These are phyloP conservation scores for Zhuqinia jingwanae DNA, from an alignment of 2,888 invertebrate genomes.

Conservation along the genomic window DNA sequence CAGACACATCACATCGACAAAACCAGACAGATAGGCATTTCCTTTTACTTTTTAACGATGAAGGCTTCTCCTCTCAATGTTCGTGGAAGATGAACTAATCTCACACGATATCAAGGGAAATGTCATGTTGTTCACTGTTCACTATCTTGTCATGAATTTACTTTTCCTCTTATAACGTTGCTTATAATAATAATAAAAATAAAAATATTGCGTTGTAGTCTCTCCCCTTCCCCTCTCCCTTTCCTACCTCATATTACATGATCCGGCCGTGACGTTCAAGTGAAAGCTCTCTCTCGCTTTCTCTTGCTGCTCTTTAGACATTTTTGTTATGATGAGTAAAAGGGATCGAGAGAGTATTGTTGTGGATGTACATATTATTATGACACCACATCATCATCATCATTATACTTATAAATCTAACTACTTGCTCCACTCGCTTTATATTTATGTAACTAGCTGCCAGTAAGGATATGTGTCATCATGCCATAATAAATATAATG, in stretches of 20 bases:
- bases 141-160: conserved; percentile 28
- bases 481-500: conserved; percentile 40
- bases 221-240: background rate
- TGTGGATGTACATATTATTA: conserved; percentile 16
- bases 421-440: background rate
- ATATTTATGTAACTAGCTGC: conserved; percentile 51
- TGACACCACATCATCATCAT: background rate
- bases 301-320: conserved; percentile 19
- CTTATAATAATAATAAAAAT: background rate
- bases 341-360: background rate
- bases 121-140: conserved; percentile 47
- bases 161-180: conserved; percentile 1
- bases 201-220: conserved; percentile 14
- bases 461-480: conserved; percentile 59
- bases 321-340: background rate
- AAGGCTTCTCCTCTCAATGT: conserved; percentile 33
- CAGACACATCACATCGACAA: background rate
- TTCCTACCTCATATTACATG: conserved; percentile 10
- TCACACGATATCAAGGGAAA: conserved; percentile 55
- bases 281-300: conserved; percentile 13
- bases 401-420: background rate
- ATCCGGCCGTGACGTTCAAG: conserved; percentile 23
- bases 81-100: conserved; percentile 40
- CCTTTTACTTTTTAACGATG: conserved; percentile 40
- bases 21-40: conserved; percentile 28